Evolutionary conservation across 2,888 invertebrate species (phyloP).

Genomic region (Platypus cylindrus): DNA sequence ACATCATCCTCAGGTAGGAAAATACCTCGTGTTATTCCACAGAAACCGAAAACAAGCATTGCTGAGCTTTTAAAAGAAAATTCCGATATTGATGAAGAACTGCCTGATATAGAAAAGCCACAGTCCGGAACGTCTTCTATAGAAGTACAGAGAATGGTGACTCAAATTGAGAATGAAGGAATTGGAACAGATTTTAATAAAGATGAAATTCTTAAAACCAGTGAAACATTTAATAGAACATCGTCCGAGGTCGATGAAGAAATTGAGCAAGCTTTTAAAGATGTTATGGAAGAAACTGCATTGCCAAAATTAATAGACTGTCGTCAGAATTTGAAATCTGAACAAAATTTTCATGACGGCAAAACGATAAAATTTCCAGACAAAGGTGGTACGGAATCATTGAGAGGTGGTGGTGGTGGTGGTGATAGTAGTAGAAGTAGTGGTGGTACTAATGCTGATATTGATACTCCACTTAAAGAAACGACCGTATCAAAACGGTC

Average conservation of each 20-base stretch:
- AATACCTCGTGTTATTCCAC: slow-evolving; percentile 47
- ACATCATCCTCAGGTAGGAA: slow-evolving; percentile 41
- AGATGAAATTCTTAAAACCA: not conserved
- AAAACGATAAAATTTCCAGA: slow-evolving; percentile 32
- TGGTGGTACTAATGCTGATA: too few species aligned
- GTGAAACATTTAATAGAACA: slow-evolving; percentile 6
- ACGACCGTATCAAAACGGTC: slow-evolving; percentile 33
- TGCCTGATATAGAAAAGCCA: too few species aligned
- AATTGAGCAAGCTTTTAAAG: slow-evolving; percentile 43
- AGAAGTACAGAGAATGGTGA: not conserved
- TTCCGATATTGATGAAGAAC: slow-evolving; percentile 3
- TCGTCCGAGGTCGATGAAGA: slow-evolving; percentile 24
- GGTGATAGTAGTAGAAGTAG: too few species aligned
- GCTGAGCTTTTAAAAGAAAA: slow-evolving; percentile 9
- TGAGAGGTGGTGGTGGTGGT: too few species aligned
- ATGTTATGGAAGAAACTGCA: slow-evolving; percentile 46
- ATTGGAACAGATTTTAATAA: not conserved
- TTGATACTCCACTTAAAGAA: too few species aligned
- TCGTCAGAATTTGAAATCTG: slow-evolving; percentile 33
- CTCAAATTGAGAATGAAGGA: not conserved
- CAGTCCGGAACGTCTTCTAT: too few species aligned
- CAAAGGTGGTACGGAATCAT: slow-evolving; percentile 20
- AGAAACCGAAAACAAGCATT: slow-evolving; percentile 22
- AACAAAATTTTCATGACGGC: slow-evolving; percentile 33
- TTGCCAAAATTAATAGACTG: slow-evolving; percentile 43